Conservation (phyloP, 2,113 vertebrate species). For the Mobula birostris region DNA sequence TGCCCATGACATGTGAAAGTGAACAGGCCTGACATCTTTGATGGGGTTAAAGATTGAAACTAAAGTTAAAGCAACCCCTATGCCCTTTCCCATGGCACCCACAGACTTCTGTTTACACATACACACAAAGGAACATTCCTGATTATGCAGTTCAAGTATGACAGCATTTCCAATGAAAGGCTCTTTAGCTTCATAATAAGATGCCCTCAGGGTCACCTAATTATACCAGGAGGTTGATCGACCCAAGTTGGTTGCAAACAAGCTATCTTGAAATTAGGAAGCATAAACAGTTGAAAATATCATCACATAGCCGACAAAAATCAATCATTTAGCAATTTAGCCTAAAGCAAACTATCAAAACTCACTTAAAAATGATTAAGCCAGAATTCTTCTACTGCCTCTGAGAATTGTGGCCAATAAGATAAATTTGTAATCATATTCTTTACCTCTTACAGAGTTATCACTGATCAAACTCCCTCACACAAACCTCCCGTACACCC, state of each 20-base stretch:
- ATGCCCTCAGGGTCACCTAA: constrained; percentile 46
- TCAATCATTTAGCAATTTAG: constrained; percentile 7
- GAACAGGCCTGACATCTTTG: constrained; percentile 62
- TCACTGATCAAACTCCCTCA: not conserved
- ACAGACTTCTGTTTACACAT: constrained; percentile 41
- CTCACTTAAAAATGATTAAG: not conserved
- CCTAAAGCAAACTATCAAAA: not conserved
- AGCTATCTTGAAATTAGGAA: not conserved
- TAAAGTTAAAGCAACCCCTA: constrained; percentile 62
- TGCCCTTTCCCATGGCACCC: constrained; percentile 44
- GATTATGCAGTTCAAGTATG: constrained; percentile 41
- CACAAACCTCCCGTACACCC: not conserved
- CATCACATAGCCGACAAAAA: not conserved
- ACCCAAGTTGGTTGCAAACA: not conserved
- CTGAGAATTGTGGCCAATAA: not conserved
- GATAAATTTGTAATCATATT: not conserved
- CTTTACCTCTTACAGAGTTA: not conserved
- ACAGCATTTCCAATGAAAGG: constrained; percentile 43
- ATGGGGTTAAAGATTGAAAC: constrained; percentile 72
- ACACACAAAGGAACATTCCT: constrained; percentile 48
- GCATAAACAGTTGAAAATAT: not conserved
- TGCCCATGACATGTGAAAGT: constrained; percentile 63
- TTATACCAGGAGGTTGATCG: constrained; percentile 41
- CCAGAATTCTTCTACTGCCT: not conserved
- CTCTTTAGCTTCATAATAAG: constrained; percentile 44